A percentile compares a stretch with the other conserved stretches of the same genome.
These are phyloP conservation scores for Drosophila paucipuncta DNA, from an alignment of 2,888 invertebrate genomes.

Conservation along the genomic window DNA sequence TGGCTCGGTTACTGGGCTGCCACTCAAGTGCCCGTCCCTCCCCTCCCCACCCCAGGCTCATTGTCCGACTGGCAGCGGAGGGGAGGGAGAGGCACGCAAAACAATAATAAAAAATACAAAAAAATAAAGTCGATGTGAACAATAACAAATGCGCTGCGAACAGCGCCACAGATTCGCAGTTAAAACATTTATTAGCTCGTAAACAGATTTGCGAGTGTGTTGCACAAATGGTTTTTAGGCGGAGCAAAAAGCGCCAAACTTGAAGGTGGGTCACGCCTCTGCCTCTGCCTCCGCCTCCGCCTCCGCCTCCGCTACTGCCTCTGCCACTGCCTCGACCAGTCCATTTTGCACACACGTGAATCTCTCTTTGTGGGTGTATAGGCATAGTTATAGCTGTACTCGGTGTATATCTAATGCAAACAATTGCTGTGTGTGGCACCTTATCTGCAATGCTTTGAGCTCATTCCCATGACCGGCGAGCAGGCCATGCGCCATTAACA, in stretches of 20 bases:
- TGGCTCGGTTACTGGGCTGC: background rate
- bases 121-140: constrained; percentile 5
- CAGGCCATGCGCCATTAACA: constrained; percentile 21
- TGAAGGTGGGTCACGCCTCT: constrained; percentile 1
- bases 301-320: background rate
- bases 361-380: background rate
- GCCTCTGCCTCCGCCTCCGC: background rate
- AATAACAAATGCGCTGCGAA: constrained; percentile 39
- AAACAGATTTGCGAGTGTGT: constrained; percentile 59
- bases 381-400: background rate
- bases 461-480: constrained; percentile 42
- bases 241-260: background rate
- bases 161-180: constrained; percentile 51
- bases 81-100: no score
- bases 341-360: background rate
- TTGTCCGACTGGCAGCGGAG: background rate
- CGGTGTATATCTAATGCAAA: constrained; percentile 30
- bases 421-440: constrained; percentile 14
- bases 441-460: constrained; percentile 37
- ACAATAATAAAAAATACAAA: background rate
- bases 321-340: background rate
- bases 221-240: constrained; percentile 20
- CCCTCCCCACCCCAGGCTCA: background rate
- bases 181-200: constrained; percentile 69
- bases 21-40: constrained; percentile 5